Base-by-base conservation (phyloP, 1,140 invertebrate genomes). In the Polypedilum vanderplanki region DNA sequence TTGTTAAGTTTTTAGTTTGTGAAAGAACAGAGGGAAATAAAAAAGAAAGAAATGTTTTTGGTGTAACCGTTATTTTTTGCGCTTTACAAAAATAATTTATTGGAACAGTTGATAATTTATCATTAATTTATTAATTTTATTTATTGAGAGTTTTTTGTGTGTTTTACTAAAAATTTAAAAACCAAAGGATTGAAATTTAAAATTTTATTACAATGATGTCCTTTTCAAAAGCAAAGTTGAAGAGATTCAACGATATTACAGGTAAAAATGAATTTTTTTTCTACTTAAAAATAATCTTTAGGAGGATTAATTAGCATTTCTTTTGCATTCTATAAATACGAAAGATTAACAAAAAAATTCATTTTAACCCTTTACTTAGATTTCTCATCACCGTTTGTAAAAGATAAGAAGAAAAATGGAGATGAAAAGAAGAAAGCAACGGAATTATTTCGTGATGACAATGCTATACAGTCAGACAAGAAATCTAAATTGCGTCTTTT, bases 191-290 rank as follows among this genome's bases (percentile, higher is more conserved):
- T 10, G 10, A 20, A 70, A 70, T 10, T 18, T 20, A 70, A 70
- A 70, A 67, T 20, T 7, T 12, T 7, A 17, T 67, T 67, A 17
- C n/a, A 1, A 70, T 70, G 65, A 70, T 70, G 65, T 70, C 65
- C 18, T 70, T 70, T 70, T 70, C 65, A 0, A 70, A 70, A 70
- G 65, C 65, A 4, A 70, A 70, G 20, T 70, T 70, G 17, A 70
- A 70, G 65, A 18, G 65, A 70, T 70, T 70, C 65, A 70, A 70
- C 65, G 65, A 70, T 20, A 70, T 70, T 70, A 70, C 65, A 70
- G 65, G 65, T 70, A 70, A 15, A 41, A 65, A 65, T 65, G 18
- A 67, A 18, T 67, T 67, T 65, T 15, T 8, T 3, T 12, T n/a
- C 3, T n/a, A 4, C 7, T 67, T 18, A n/a, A 65, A 33, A 33